Evolutionary conservation across 2,888 invertebrate species (phyloP), one percentile per base, ranked within the genome.

Genomic region (Lobophora halterata): DNA sequence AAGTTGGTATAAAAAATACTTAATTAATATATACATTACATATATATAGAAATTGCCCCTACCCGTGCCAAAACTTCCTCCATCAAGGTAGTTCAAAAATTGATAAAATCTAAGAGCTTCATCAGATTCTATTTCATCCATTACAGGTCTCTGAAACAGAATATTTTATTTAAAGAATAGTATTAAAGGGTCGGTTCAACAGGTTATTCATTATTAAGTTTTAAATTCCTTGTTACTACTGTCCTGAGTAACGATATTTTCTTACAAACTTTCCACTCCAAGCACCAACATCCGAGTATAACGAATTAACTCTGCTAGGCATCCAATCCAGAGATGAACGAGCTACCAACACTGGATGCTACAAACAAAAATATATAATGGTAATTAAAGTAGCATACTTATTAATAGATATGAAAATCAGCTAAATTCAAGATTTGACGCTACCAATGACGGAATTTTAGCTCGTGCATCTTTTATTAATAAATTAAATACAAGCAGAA

Each of bases 191-290:
- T n/a, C n/a, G n/a, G n/a, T n/a, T n/a, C n/a, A n/a, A n/a, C n/a
- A n/a, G n/a, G n/a, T n/a, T n/a, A n/a, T n/a, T n/a, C n/a, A n/a
- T n/a, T n/a, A n/a, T n/a, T n/a, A n/a, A n/a, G n/a, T n/a, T n/a
- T n/a, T n/a, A n/a, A n/a, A n/a, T n/a, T n/a, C n/a, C n/a, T n/a
- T n/a, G n/a, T n/a, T n/a, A n/a, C n/a, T 1, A 21, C 9, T 21
- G 5, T 21, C 21, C 24, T 21, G 11, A 35, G 13, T 11, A 25
- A 10, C 10, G 5, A 19, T 36, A 19, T 25, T 24, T 24, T 48
- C 80, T 66, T 64, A 87, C 87, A 48, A 87, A 87, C 70, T 86
- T 86, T 31, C 87, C 87, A 46, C 87, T 87, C 87, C 87, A 87
- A 6, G 86, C 86, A 19, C 87, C 87, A 4, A 87, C 83, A 58